phyloP scores from a whole-genome alignment of 2,113 vertebrate species.

The Nothocercus nigrocapillus region DNA sequence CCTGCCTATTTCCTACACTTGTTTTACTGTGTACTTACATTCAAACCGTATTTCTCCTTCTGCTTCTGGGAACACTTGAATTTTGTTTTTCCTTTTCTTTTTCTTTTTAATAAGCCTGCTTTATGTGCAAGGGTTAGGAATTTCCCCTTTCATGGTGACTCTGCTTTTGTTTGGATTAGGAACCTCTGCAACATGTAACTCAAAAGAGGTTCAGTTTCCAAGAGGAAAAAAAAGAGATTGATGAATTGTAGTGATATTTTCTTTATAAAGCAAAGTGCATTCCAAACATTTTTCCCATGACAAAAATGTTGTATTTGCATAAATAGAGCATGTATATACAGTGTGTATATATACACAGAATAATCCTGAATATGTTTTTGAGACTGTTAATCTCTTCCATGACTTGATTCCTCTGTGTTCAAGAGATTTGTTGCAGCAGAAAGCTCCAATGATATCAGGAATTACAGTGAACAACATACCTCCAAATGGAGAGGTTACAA shows the following conservation, averaged over 20 bases:
- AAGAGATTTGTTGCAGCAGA: background rate
- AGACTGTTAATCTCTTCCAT: background rate
- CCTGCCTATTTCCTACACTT: background rate
- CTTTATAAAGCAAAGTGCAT: conserved; percentile 27
- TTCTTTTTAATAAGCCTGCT: background rate
- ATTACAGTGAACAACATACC: background rate
- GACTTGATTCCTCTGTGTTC: background rate
- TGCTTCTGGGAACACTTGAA: background rate
- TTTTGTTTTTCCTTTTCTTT: background rate
- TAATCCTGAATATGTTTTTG: conserved; percentile 16
- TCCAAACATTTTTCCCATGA: conserved; percentile 64
- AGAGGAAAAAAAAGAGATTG: background rate
- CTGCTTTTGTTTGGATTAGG: conserved; percentile 12
- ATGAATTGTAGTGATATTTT: conserved; percentile 11
- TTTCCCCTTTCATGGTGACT: background rate
- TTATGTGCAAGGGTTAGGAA: background rate
- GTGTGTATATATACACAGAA: background rate
- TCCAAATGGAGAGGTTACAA: background rate
- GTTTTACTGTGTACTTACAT: background rate
- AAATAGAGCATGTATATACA: background rate
- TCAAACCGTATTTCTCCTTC: background rate
- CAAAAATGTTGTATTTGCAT: conserved; percentile 38
- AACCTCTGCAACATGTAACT: conserved; percentile 21
- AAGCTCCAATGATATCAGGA: background rate
- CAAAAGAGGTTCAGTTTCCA: background rate